Evolutionary conservation across 2,113 vertebrate genomes (phyloP).

Genomic region (Myiozetetes cayanensis): DNA sequence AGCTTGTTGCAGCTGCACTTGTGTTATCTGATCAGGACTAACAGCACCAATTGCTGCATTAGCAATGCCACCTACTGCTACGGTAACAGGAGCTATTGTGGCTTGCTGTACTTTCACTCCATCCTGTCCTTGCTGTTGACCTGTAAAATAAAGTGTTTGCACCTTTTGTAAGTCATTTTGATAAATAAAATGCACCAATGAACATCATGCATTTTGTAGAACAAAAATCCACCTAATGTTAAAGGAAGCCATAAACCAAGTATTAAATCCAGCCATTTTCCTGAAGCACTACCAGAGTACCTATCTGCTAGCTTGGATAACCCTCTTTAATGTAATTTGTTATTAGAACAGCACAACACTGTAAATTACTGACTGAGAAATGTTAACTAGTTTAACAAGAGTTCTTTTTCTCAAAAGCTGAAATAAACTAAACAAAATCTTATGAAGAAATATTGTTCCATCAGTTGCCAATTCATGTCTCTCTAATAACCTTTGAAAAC

Average conservation of each 20-base stretch:
- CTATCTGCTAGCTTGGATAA: not conserved
- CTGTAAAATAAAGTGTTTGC: constrained; percentile 67
- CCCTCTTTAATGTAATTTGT: not conserved
- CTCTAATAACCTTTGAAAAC: not conserved
- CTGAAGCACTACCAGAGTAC: not conserved
- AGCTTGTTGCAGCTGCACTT: constrained; percentile 89
- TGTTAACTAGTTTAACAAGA: not conserved
- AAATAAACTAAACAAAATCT: not conserved
- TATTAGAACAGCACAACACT: not conserved
- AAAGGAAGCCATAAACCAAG: not conserved
- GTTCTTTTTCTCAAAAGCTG: not conserved
- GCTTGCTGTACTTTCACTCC: constrained; percentile 91
- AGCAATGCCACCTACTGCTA: constrained; percentile 90
- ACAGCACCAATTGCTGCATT: constrained; percentile 88
- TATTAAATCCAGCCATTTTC: not conserved
- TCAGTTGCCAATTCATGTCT: not conserved
- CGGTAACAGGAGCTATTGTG: constrained; percentile 90
- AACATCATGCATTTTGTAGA: not conserved
- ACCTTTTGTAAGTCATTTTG: not conserved
- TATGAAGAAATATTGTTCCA: not conserved
- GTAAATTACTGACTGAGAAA: not conserved
- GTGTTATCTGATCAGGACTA: constrained; percentile 94
- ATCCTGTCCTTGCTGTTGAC: constrained; percentile 94
- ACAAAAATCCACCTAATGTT: not conserved
- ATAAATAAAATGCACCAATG: not conserved